Evolutionary conservation across 2,113 vertebrate genomes (phyloP).

Genomic region (Paradisaea rubra): DNA sequence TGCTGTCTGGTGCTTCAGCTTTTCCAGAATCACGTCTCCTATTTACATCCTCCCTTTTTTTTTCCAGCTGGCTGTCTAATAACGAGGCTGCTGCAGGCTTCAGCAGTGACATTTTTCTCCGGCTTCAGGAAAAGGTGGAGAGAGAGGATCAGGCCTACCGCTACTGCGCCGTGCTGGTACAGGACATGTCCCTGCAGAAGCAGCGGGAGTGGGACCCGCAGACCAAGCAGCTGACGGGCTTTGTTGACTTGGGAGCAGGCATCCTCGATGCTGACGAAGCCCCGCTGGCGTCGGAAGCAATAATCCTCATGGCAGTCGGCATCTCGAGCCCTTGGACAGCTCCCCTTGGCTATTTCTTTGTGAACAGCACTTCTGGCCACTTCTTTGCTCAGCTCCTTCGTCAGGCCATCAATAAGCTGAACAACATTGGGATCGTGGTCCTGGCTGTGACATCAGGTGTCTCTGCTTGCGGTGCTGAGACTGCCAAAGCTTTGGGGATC

Average conservation of each 20-base stretch:
- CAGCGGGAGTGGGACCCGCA: constrained; percentile 51
- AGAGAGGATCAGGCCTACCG: constrained; percentile 8
- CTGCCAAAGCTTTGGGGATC: constrained; percentile 56
- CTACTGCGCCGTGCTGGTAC: constrained; percentile 38
- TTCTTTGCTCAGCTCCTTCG: constrained; percentile 63
- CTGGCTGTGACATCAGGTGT: constrained; percentile 41
- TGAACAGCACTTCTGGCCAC: not conserved
- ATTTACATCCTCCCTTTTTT: not conserved
- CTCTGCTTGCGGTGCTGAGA: not conserved
- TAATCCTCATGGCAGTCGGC: constrained; percentile 60
- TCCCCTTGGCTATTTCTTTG: constrained; percentile 64
- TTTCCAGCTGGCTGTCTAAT: constrained; percentile 57
- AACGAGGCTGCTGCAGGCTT: constrained; percentile 44
- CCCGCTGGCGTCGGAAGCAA: constrained; percentile 19
- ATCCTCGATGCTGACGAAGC: constrained; percentile 48
- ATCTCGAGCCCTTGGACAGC: constrained; percentile 47
- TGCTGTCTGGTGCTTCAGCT: not conserved
- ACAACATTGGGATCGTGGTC: constrained; percentile 31
- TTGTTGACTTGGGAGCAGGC: constrained; percentile 53
- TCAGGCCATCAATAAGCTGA: constrained; percentile 57
- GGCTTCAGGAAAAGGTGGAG: constrained; percentile 53
- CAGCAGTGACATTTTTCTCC: constrained; percentile 45
- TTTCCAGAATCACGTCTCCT: not conserved
- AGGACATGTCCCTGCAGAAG: constrained; percentile 32
- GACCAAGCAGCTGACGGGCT: not conserved